Conservation (phyloP, 2,888 invertebrate species). For the Globia sparganii region DNA sequence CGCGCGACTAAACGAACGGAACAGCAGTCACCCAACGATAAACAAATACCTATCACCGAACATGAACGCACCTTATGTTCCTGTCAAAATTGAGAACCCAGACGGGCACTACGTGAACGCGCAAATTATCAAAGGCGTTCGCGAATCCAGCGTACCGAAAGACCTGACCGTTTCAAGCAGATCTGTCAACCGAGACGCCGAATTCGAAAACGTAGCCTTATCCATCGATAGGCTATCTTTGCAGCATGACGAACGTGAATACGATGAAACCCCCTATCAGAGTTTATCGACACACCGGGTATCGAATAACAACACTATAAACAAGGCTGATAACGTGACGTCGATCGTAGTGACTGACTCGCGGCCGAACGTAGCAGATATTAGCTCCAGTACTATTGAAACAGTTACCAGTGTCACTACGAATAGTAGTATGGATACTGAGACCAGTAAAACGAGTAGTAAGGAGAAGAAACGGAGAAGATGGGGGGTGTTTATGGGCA, state of each 20-base stretch:
- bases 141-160: slow-evolving; percentile 83
- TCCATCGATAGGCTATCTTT: slow-evolving; percentile 81
- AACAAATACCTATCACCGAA: slow-evolving; percentile 75
- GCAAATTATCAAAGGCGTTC: slow-evolving; percentile 84
- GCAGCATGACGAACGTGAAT: slow-evolving; percentile 79
- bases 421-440: slow-evolving; percentile 78
- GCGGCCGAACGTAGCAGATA: slow-evolving; percentile 51
- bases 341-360: slow-evolving; percentile 81
- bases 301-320: slow-evolving; percentile 81
- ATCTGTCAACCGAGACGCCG: slow-evolving; percentile 76
- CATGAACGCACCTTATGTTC: slow-evolving; percentile 64
- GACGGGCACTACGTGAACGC: slow-evolving; percentile 88
- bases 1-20: slow-evolving; percentile 84
- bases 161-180: slow-evolving; percentile 76
- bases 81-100: slow-evolving; percentile 72
- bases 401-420: slow-evolving; percentile 71
- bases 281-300: slow-evolving; percentile 84
- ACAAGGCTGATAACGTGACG: slow-evolving; percentile 83
- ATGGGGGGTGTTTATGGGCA: slow-evolving; percentile 93
- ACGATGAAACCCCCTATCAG: slow-evolving; percentile 87
- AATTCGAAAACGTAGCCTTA: slow-evolving; percentile 78
- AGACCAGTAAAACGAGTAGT: slow-evolving; percentile 77
- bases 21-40: slow-evolving; percentile 81
- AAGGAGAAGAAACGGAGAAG: slow-evolving; percentile 92
- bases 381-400: slow-evolving; percentile 68